A percentile compares a stretch with the other conserved stretches of the same genome.
Conservation (phyloP, 2,797 vertebrate species). For the Carcharodon carcharias region DNA sequence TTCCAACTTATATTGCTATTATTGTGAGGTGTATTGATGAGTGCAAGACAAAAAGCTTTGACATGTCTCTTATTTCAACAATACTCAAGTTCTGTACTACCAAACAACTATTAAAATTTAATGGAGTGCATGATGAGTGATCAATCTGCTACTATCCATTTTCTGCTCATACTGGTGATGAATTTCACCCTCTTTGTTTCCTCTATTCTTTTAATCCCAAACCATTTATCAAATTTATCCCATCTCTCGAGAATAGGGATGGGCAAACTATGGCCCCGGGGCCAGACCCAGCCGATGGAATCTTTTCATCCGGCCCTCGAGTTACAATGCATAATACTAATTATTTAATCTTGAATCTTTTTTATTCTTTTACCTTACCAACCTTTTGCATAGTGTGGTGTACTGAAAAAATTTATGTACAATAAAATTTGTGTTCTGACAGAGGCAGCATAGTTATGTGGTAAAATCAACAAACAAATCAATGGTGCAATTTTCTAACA, state of each 20-base stretch:
- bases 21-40: too few relatives aligned
- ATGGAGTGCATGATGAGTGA: not conserved
- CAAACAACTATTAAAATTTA: not conserved
- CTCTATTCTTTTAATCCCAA: not conserved
- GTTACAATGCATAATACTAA: not conserved
- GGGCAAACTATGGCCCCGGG: not conserved
- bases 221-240: not conserved
- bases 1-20: too few relatives aligned
- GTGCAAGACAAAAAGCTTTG: too few relatives aligned
- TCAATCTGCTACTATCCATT: not conserved
- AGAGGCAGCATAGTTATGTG: not conserved
- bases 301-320: not conserved
- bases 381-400: not conserved
- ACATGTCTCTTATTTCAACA: too few relatives aligned
- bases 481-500: too few relatives aligned
- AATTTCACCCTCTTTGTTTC: not conserved
- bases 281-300: not conserved
- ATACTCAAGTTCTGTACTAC: too few relatives aligned
- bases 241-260: not conserved
- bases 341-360: not conserved
- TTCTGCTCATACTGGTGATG: not conserved
- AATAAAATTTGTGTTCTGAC: not conserved
- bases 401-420: not conserved
- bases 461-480: not conserved
- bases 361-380: not conserved